Conservation (phyloP, 2,888 invertebrate genomes). For the Eristalinus aeneus region DNA sequence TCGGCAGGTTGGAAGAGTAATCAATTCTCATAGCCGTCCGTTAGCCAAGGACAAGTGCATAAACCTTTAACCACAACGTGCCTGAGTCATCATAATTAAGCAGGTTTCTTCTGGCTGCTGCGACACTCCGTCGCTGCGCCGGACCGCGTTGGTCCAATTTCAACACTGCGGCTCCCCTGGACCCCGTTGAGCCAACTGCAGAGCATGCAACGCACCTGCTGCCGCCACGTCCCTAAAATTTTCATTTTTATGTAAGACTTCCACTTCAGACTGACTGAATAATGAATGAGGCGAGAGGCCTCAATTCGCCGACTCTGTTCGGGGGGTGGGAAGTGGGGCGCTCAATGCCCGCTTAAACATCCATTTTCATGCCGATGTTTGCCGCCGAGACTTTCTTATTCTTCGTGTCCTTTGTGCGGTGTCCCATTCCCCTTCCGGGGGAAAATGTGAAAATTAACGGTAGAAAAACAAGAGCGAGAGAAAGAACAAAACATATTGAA, state of each 20-base stretch:
- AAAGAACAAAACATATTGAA: slow-evolving; percentile 66
- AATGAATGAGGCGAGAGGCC: slow-evolving; percentile 57
- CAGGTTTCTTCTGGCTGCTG: not conserved
- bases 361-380: slow-evolving; percentile 26
- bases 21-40: slow-evolving; percentile 48
- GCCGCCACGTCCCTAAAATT: slow-evolving; percentile 40
- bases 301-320: slow-evolving; percentile 39
- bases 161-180: not conserved
- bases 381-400: not conserved
- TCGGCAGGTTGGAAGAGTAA: slow-evolving; percentile 37
- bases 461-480: not conserved
- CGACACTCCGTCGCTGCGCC: not conserved
- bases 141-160: not conserved
- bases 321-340: not conserved
- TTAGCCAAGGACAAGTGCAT: slow-evolving; percentile 47
- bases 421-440: not conserved
- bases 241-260: slow-evolving; percentile 60
- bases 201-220: not conserved
- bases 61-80: slow-evolving; percentile 18
- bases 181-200: not conserved
- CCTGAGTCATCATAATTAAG: slow-evolving; percentile 43
- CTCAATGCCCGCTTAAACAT: slow-evolving; percentile 41
- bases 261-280: slow-evolving; percentile 67
- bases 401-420: slow-evolving; percentile 29
- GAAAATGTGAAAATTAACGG: slow-evolving; percentile 52